Percentiles rank a stretch among this genome's conserved stretches.
Conservation (phyloP, 2,797 vertebrate genomes). For the Gephyroberyx darwinii region DNA sequence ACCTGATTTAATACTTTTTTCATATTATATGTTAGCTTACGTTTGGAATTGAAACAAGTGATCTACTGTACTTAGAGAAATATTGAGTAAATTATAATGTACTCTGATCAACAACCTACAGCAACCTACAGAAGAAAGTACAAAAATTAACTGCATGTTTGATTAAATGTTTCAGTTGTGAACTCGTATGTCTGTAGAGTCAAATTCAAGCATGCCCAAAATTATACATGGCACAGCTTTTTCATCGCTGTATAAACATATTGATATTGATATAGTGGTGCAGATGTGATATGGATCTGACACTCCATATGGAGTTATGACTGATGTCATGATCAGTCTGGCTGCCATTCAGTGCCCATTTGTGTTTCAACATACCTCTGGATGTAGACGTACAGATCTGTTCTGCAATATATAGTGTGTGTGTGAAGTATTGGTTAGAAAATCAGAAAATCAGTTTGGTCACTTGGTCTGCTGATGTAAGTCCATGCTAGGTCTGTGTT, state of each 20-base stretch:
- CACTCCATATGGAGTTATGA: background rate
- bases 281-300: background rate
- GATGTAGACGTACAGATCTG: background rate
- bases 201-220: background rate
- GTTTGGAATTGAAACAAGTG: background rate
- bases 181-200: background rate
- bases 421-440: background rate
- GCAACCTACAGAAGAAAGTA: background rate
- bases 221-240: background rate
- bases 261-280: background rate
- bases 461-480: background rate
- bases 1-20: background rate
- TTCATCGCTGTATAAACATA: background rate
- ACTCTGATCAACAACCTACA: conserved; percentile 4
- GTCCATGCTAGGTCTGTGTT: background rate
- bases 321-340: background rate
- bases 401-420: background rate
- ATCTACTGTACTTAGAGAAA: background rate
- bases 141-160: conserved; percentile 2
- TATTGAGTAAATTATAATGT: background rate
- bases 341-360: background rate
- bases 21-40: background rate
- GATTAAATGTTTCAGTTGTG: background rate
- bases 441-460: background rate
- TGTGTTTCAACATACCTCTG: background rate